Evolutionary conservation across 2,888 invertebrate species (phyloP).

Genomic region (Phlogophora meticulosa): DNA sequence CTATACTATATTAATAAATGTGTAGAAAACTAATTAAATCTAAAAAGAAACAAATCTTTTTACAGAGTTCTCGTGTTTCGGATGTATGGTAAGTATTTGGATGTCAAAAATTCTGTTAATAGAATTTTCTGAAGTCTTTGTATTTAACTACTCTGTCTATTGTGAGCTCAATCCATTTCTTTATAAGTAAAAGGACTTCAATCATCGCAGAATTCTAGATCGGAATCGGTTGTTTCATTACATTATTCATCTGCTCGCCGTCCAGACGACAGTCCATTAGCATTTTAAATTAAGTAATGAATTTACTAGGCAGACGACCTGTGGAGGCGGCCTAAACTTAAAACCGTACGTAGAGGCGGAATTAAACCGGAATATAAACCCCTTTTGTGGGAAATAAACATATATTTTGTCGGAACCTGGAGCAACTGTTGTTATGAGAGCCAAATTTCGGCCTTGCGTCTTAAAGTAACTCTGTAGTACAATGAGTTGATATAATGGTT

Average conservation of each 20-base stretch:
- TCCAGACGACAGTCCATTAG: slow-evolving; percentile 85
- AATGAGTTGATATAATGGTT: background rate
- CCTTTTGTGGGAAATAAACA: slow-evolving; percentile 1
- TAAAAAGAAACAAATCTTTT: background rate
- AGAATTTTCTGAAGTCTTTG: slow-evolving; percentile 34
- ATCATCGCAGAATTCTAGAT: slow-evolving; percentile 77
- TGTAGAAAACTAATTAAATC: slow-evolving; percentile 19
- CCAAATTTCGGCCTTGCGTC: slow-evolving; percentile 2
- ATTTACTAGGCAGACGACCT: slow-evolving; percentile 78
- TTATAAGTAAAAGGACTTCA: slow-evolving; percentile 64
- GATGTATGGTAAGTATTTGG: slow-evolving; percentile 10
- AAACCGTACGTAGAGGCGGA: slow-evolving; percentile 55
- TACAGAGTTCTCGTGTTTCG: background rate
- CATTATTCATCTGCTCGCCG: slow-evolving; percentile 80
- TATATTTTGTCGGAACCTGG: slow-evolving; percentile 1
- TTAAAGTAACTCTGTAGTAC: slow-evolving; percentile 11
- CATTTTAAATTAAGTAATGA: slow-evolving; percentile 88
- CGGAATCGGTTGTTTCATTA: slow-evolving; percentile 81
- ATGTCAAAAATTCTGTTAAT: slow-evolving; percentile 9
- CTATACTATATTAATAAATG: slow-evolving; percentile 18
- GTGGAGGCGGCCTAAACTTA: slow-evolving; percentile 68
- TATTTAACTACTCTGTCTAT: slow-evolving; percentile 18
- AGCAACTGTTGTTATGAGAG: background rate
- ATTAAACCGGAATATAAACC: slow-evolving; percentile 48
- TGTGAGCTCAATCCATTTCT: slow-evolving; percentile 31